A percentile compares a stretch with the other conserved stretches of the same genome.
Evolutionary conservation across 2,888 invertebrate species (phyloP).

Genomic region (Drosophila testacea): DNA sequence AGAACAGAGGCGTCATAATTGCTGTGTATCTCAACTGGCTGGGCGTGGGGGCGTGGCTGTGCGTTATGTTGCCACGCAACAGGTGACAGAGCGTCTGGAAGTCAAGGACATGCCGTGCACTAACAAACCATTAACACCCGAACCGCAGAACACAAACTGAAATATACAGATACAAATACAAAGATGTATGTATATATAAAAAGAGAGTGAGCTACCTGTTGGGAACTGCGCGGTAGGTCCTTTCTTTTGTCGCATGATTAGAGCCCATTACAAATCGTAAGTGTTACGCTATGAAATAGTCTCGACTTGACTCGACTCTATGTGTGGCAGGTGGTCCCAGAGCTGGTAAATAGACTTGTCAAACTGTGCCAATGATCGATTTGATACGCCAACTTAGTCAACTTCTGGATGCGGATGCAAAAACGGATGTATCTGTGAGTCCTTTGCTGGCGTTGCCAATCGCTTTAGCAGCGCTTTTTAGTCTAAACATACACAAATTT

Average conservation of each 20-base stretch:
- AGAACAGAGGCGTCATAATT: slow-evolving; percentile 60
- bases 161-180: slow-evolving; percentile 16
- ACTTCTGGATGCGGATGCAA: slow-evolving; percentile 53
- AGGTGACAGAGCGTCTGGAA: slow-evolving; percentile 43
- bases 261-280: slow-evolving; percentile 78
- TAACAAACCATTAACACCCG: slow-evolving; percentile 79
- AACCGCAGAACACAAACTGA: slow-evolving; percentile 60
- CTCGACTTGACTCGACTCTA: slow-evolving; percentile 27
- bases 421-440: slow-evolving; percentile 10
- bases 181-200: slow-evolving; percentile 4
- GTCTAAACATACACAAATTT: slow-evolving; percentile 58
- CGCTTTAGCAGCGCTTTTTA: slow-evolving; percentile 76
- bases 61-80: slow-evolving; percentile 30
- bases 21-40: slow-evolving; percentile 30
- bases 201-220: slow-evolving; percentile 61
- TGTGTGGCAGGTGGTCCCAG: slow-evolving; percentile 48
- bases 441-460: slow-evolving; percentile 68
- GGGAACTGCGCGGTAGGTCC: slow-evolving; percentile 71
- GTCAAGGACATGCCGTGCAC: slow-evolving; percentile 51
- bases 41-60: slow-evolving; percentile 16
- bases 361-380: slow-evolving; percentile 82
- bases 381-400: slow-evolving; percentile 81
- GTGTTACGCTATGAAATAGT: slow-evolving; percentile 70
- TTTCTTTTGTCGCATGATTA: slow-evolving; percentile 73
- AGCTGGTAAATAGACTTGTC: slow-evolving; percentile 74